Percentiles rank a stretch among this genome's conserved stretches.
Conservation (phyloP, 35 echinoderm and acorn worm species). For the Eucidaris tribuloides region DNA sequence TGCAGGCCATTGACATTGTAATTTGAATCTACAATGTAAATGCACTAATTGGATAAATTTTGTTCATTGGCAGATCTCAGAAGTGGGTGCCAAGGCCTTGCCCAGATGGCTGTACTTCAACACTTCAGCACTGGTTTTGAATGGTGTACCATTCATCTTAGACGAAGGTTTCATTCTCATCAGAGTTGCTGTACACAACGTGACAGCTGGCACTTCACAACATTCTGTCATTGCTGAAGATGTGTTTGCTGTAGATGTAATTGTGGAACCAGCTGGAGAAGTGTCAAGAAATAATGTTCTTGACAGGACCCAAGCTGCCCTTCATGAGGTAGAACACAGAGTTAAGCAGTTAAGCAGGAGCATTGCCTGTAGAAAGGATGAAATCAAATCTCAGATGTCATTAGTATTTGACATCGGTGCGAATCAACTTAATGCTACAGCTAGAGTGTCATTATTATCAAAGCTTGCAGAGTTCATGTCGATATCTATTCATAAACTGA, state of each 20-base stretch:
- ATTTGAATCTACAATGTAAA: too few relatives aligned
- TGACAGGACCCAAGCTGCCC: not conserved
- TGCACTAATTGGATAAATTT: too few relatives aligned
- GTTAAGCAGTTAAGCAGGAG: not conserved
- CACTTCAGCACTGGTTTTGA: not conserved
- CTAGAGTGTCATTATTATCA: not conserved
- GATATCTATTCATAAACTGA: not conserved
- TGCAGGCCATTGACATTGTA: too few relatives aligned
- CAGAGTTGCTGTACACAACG: not conserved
- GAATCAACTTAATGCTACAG: not conserved
- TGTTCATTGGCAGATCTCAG: constrained; percentile 6
- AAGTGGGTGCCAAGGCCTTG: not conserved
- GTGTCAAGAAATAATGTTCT: not conserved
- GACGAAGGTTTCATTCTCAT: constrained; percentile 9
- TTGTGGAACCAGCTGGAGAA: not conserved
- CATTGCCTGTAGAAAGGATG: not conserved
- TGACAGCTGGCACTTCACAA: too few relatives aligned
- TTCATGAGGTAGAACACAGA: not conserved
- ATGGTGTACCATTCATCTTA: not conserved
- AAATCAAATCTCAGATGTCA: not conserved
- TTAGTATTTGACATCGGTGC: not conserved
- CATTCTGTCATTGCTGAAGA: not conserved
- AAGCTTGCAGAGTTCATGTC: not conserved
- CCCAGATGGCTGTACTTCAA: not conserved
- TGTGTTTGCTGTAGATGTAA: constrained; percentile 4